A percentile compares a stretch with the other conserved stretches of the same genome.
These are phyloP conservation scores for Amorpha juglandis DNA, from an alignment of 2,888 invertebrate species.

Conservation along the genomic window DNA sequence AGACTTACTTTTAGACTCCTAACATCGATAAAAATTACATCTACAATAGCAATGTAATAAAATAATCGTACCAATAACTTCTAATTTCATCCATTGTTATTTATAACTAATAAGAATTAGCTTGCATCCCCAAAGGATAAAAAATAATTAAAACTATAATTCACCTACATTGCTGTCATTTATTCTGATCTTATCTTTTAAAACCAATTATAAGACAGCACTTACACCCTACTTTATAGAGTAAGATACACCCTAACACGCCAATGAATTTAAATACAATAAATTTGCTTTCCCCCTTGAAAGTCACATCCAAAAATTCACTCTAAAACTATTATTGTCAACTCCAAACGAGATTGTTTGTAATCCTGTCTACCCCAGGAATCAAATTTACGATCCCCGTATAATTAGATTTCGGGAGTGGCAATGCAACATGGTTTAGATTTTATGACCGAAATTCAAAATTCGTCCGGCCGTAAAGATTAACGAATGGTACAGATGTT, in stretches of 20 bases:
- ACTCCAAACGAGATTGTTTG: constrained; percentile 58
- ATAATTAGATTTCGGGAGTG: constrained; percentile 49
- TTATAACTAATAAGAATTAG: not conserved
- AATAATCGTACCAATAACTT: no score
- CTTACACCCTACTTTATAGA: not conserved
- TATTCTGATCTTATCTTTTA: not conserved
- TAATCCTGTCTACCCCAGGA: constrained; percentile 52
- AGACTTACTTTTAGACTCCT: no score
- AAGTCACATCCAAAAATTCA: constrained; percentile 23
- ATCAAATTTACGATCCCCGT: constrained; percentile 58
- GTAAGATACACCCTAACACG: not conserved
- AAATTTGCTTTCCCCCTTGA: constrained; percentile 10
- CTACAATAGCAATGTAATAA: no score
- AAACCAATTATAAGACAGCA: not conserved
- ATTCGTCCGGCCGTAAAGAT: constrained; percentile 11
- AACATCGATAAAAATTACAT: no score
- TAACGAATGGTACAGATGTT: constrained; percentile 1
- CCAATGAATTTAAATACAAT: not conserved
- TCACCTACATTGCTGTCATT: not conserved
- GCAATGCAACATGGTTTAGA: constrained; percentile 34
- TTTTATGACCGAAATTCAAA: constrained; percentile 23
- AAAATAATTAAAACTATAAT: not conserved
- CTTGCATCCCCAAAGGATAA: no score
- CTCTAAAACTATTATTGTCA: constrained; percentile 54
- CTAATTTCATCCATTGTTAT: no score